These are phyloP conservation scores for Diploscapter pachys DNA, from an alignment of 1,140 invertebrate genomes.

Conservation along the genomic window DNA sequence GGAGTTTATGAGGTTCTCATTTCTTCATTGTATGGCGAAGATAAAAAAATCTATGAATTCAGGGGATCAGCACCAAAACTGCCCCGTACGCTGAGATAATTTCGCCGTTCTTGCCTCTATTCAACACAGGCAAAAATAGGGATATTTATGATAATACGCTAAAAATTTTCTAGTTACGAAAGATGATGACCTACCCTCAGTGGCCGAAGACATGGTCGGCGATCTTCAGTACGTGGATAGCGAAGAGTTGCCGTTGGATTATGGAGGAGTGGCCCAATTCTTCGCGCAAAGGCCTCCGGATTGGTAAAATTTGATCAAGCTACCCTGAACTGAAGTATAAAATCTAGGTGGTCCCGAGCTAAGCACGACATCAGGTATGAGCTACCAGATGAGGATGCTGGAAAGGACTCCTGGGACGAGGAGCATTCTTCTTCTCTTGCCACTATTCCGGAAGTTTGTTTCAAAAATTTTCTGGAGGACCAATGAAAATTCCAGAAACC, in stretches of 20 bases:
- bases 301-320: background rate
- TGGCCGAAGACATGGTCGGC: constrained; percentile 3
- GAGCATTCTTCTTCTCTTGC: constrained; percentile 1
- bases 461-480: background rate
- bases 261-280: constrained; percentile 21
- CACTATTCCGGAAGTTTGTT: constrained; percentile 2
- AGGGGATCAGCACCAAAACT: constrained; percentile 26
- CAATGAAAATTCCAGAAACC: constrained; percentile 21
- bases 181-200: constrained; percentile 3
- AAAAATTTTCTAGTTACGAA: too few species aligned
- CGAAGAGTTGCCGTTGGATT: constrained; percentile 32
- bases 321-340: too few species aligned
- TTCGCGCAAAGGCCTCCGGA: constrained; percentile 18
- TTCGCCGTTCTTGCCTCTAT: constrained; percentile 32
- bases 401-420: constrained; percentile 27
- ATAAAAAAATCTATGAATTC: background rate
- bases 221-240: constrained; percentile 16
- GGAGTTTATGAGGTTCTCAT: constrained; percentile 17
- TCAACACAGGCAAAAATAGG: constrained; percentile 10
- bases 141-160: constrained; percentile 1
- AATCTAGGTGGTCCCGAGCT: background rate
- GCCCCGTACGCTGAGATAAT: constrained; percentile 21
- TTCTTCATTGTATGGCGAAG: background rate
- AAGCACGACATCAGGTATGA: constrained; percentile 20
- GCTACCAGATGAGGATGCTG: background rate